These are phyloP conservation scores for Epizoanthus stellaris DNA, from an alignment of 92 coral and sea anemone species.

Conservation along the genomic window DNA sequence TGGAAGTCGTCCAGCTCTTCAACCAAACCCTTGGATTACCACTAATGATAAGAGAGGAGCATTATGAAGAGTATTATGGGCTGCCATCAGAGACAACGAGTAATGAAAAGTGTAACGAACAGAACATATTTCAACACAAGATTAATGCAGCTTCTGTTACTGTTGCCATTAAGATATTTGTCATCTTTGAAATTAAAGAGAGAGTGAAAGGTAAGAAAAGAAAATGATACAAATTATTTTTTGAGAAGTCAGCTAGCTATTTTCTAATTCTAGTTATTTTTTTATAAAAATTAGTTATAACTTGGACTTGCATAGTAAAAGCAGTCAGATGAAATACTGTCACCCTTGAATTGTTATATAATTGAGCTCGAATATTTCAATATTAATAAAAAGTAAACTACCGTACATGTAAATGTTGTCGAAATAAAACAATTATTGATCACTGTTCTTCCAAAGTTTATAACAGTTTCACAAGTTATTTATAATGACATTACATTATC, in stretches of 20 bases:
- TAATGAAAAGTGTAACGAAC: constrained; percentile 45
- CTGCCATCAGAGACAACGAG: constrained; percentile 29
- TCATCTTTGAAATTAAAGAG: constrained; percentile 88
- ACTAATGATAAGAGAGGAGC: constrained; percentile 83
- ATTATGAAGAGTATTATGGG: constrained; percentile 81
- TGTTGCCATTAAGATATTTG: constrained; percentile 84
- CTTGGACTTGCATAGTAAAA: too few species aligned
- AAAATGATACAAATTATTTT: constrained; percentile 28
- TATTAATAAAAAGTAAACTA: too few species aligned
- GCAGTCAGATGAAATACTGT: too few species aligned
- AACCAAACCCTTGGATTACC: constrained; percentile 94
- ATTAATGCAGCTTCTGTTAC: constrained; percentile 84
- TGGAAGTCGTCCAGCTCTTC: constrained; percentile 89
- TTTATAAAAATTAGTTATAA: background rate
- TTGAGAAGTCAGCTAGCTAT: background rate
- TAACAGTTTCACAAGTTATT: too few species aligned
- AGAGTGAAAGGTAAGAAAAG: constrained; percentile 73
- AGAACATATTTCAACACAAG: constrained; percentile 72
- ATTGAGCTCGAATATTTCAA: too few species aligned
- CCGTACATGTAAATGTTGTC: too few species aligned
- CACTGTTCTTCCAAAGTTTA: too few species aligned
- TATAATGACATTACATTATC: too few species aligned
- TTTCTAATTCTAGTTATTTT: background rate
- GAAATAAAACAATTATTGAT: too few species aligned
- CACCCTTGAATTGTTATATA: too few species aligned